Evolutionary conservation across 2,797 vertebrate species (phyloP).

Genomic region (Lagodon rhomboides): DNA sequence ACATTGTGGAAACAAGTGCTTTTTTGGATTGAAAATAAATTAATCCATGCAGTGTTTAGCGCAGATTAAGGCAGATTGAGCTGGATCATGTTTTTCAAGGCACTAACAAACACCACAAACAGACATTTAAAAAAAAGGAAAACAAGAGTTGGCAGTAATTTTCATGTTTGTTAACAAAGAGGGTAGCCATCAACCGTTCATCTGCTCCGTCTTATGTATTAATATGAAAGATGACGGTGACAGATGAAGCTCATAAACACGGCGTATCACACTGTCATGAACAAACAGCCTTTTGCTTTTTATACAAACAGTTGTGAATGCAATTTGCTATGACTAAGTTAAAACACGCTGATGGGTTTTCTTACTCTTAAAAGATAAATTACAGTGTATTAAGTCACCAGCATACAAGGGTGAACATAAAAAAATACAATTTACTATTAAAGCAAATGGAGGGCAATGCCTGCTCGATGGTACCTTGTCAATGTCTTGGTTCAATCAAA

Average conservation of each 20-base stretch:
- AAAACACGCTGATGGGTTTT: background rate
- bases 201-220: constrained; percentile 27
- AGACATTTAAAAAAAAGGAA: constrained; percentile 7
- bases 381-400: background rate
- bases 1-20: background rate
- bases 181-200: constrained; percentile 6
- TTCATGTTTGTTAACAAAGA: constrained; percentile 29
- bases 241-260: constrained; percentile 15
- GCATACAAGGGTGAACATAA: background rate
- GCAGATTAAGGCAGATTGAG: constrained; percentile 21
- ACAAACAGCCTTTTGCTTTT: background rate
- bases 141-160: constrained; percentile 22
- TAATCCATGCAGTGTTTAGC: background rate
- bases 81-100: constrained; percentile 24
- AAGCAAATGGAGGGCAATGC: background rate
- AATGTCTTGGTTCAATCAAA: constrained; percentile 23
- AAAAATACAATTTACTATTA: background rate
- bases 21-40: constrained; percentile 9
- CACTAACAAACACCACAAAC: constrained; percentile 12
- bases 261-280: constrained; percentile 2
- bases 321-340: background rate
- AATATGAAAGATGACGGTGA: constrained; percentile 5
- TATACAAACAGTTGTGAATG: background rate
- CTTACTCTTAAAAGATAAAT: background rate
- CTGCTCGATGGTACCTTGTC: constrained; percentile 8